Evolutionary conservation across 2,113 vertebrate genomes (phyloP).

Genomic region (Epinephelus moara): DNA sequence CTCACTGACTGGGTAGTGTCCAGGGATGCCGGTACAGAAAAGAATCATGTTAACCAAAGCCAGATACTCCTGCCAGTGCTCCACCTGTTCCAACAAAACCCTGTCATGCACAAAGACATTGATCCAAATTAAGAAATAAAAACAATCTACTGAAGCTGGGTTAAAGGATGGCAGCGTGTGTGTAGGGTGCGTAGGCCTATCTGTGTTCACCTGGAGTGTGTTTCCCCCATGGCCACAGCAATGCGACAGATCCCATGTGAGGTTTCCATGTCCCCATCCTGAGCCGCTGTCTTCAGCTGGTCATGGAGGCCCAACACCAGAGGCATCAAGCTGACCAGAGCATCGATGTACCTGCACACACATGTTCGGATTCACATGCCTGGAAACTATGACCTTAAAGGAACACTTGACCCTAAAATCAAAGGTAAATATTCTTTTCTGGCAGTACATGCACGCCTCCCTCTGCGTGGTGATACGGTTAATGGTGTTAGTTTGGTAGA

Average conservation of each 20-base stretch:
- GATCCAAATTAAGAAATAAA: conserved; percentile 9
- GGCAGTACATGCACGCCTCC: too few species aligned
- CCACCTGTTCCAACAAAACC: conserved; percentile 94
- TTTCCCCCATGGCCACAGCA: conserved; percentile 94
- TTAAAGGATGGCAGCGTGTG: neutral
- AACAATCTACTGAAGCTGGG: neutral
- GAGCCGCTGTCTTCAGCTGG: conserved; percentile 91
- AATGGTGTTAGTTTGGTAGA: too few species aligned
- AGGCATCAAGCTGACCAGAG: conserved; percentile 92
- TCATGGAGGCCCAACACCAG: conserved; percentile 93
- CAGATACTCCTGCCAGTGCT: conserved; percentile 96
- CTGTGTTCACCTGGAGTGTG: conserved; percentile 91
- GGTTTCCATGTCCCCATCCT: conserved; percentile 95
- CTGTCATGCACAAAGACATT: conserved; percentile 76
- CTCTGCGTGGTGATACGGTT: too few species aligned
- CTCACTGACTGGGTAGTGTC: conserved; percentile 96
- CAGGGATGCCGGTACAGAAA: conserved; percentile 96
- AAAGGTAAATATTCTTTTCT: too few species aligned
- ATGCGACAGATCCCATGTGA: conserved; percentile 97
- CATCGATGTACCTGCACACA: conserved; percentile 89
- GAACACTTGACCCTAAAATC: too few species aligned
- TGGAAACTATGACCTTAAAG: neutral
- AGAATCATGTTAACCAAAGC: conserved; percentile 98
- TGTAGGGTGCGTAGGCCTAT: neutral
- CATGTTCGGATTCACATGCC: conserved; percentile 11